Evolutionary conservation across 2,113 vertebrate species (phyloP).

Genomic region (Hypomesus transpacificus): DNA sequence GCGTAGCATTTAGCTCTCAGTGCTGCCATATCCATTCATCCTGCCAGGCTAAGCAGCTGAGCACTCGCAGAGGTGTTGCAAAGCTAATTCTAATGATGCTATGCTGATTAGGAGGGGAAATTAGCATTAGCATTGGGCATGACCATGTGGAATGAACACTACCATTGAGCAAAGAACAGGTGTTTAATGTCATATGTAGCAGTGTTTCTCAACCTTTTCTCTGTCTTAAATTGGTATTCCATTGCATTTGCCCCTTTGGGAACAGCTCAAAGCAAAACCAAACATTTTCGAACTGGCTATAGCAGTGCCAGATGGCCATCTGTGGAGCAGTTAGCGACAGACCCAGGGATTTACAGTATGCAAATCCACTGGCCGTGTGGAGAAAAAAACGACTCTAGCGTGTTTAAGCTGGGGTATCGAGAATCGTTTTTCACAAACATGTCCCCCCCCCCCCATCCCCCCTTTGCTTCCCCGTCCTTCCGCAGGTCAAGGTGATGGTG

Average conservation of each 20-base stretch:
- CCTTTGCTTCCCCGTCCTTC: not conserved
- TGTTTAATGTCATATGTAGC: not conserved
- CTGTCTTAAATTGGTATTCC: not conserved
- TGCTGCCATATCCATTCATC: conserved; percentile 11
- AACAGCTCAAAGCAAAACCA: not conserved
- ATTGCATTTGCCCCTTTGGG: not conserved
- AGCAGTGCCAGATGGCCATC: not conserved
- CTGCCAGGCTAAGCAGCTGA: not conserved
- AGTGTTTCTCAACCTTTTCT: not conserved
- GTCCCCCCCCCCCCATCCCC: not conserved
- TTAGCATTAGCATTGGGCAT: not conserved
- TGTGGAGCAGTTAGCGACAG: not conserved
- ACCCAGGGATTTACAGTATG: not conserved
- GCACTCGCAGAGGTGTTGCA: not conserved
- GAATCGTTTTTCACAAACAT: not conserved
- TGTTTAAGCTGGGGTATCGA: not conserved
- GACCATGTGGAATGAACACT: not conserved
- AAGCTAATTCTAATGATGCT: not conserved
- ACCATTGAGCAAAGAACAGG: not conserved
- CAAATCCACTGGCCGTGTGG: no score
- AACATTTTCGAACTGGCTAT: not conserved
- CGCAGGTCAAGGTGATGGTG: conserved; percentile 88
- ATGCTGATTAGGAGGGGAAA: not conserved
- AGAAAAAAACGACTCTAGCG: no score
- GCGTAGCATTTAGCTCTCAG: not conserved